Conservation (phyloP, 1,140 invertebrate genomes). For the Galendromus occidentalis region DNA sequence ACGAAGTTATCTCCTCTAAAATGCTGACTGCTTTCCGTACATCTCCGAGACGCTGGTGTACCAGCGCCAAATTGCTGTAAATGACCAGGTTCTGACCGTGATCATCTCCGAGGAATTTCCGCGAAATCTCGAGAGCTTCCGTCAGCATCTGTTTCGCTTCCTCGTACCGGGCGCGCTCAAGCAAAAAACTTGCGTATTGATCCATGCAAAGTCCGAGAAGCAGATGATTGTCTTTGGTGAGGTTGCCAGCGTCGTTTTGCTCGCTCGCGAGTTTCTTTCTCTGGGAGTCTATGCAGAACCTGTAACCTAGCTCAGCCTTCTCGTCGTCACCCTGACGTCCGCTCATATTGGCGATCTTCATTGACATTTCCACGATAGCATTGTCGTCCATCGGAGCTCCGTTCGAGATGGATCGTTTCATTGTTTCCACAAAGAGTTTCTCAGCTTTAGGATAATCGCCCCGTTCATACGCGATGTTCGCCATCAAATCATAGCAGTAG, state of each 20-base stretch:
- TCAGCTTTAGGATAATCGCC: constrained; percentile 60
- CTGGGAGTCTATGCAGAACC: constrained; percentile 49
- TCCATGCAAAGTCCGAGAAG: constrained; percentile 50
- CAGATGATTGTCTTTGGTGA: constrained; percentile 33
- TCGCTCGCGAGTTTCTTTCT: constrained; percentile 32
- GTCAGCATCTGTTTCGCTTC: constrained; percentile 45
- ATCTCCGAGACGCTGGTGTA: constrained; percentile 42
- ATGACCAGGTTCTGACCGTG: constrained; percentile 52
- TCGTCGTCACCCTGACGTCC: constrained; percentile 38
- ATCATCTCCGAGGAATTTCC: constrained; percentile 40
- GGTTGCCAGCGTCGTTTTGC: constrained; percentile 20
- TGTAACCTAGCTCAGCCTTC: constrained; percentile 49
- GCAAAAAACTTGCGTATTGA: constrained; percentile 56
- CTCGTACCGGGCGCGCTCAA: constrained; percentile 28
- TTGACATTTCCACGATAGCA: constrained; percentile 51
- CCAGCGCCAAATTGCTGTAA: constrained; percentile 62
- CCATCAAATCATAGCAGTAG: constrained; percentile 73
- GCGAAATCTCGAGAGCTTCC: constrained; percentile 45
- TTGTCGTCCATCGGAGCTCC: constrained; percentile 50
- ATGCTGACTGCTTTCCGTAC: constrained; percentile 45
- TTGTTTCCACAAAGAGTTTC: constrained; percentile 53
- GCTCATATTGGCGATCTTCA: constrained; percentile 34
- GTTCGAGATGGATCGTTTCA: constrained; percentile 44
- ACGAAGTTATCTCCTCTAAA: constrained; percentile 45
- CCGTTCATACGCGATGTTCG: constrained; percentile 58